These are phyloP conservation scores for Pipistrellus nathusii DNA, from an alignment of 2,797 vertebrate species.

Conservation along the genomic window DNA sequence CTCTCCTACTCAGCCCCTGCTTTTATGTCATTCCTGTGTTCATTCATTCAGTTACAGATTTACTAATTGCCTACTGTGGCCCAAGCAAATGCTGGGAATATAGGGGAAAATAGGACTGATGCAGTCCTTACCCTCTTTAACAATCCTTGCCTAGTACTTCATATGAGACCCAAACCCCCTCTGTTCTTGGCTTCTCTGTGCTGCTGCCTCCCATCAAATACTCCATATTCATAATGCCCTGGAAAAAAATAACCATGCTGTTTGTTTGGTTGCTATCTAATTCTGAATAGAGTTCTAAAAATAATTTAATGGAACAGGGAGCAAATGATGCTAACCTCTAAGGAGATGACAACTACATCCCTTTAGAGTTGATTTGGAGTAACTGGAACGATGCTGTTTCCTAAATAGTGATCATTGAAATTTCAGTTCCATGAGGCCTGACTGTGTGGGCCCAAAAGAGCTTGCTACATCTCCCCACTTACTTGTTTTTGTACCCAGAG, in stretches of 20 bases:
- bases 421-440: neutral
- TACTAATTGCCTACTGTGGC: neutral
- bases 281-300: constrained; percentile 17
- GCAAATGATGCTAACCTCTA: neutral
- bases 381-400: neutral
- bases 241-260: neutral
- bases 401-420: neutral
- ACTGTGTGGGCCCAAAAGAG: neutral
- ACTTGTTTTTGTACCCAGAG: neutral
- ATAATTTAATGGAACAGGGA: neutral
- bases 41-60: neutral
- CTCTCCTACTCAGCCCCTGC: neutral
- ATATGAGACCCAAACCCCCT: neutral
- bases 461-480: neutral
- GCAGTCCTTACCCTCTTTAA: neutral
- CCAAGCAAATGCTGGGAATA: neutral
- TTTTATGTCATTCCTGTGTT: neutral
- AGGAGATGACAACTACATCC: neutral
- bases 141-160: neutral
- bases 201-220: neutral
- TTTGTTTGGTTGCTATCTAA: neutral
- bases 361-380: neutral
- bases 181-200: neutral
- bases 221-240: neutral
- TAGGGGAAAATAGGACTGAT: neutral